phyloP scores from a whole-genome alignment of 2,113 vertebrate species.

The Bothrops jararaca region DNA sequence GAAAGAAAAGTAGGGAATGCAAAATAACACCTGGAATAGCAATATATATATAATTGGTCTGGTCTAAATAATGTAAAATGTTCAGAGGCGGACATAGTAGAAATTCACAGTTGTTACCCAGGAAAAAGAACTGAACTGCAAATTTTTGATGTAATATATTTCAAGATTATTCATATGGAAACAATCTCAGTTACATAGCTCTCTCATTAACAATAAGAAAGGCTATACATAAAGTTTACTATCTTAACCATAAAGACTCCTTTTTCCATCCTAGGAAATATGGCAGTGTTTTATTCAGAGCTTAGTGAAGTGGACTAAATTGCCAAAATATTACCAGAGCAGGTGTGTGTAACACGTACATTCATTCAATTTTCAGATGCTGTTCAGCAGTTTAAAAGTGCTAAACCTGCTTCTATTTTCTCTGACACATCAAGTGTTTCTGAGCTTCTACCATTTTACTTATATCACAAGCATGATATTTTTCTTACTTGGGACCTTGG shows the following conservation, averaged over 20 bases:
- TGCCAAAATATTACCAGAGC: background rate
- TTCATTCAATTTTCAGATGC: background rate
- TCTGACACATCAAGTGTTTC: background rate
- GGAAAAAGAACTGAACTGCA: background rate
- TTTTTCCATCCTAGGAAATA: background rate
- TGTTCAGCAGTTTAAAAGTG: constrained; percentile 4
- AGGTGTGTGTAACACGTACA: background rate
- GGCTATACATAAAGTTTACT: background rate
- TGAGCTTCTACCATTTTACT: constrained; percentile 14
- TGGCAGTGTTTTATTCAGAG: background rate
- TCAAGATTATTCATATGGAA: background rate
- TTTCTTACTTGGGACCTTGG: constrained; percentile 11
- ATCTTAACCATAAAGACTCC: background rate
- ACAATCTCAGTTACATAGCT: background rate
- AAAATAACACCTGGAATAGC: background rate
- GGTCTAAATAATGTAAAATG: background rate
- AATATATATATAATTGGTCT: background rate
- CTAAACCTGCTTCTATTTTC: background rate
- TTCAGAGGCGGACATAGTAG: background rate
- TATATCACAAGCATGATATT: fast-evolving
- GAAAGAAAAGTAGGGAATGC: background rate
- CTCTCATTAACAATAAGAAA: background rate
- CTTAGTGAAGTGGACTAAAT: background rate
- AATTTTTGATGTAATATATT: background rate
- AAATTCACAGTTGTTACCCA: background rate